Base-by-base conservation (phyloP, 30 jellyfish, hydroid and myxozoan species). In the Aurelia sp. region DNA sequence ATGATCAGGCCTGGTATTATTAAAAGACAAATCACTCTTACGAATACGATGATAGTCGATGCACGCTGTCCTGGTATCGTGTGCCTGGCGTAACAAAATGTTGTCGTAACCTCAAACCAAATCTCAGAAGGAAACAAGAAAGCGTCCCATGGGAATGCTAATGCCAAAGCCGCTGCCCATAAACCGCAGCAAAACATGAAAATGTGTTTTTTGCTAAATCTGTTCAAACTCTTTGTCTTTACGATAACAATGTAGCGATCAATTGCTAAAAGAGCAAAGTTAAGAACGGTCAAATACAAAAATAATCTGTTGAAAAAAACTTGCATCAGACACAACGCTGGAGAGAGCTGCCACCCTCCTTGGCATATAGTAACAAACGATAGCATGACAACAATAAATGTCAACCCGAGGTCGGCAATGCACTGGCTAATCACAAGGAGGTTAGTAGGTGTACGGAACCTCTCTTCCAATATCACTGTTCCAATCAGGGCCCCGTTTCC, bases 381-480 rank as follows among this genome's bases (percentile, higher is more conserved):
- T 64, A 78, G 59, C 22, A 59, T 61, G 68, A 65, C 52, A 27
- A 87, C 96, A n/a, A 59, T 66, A 4, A 87, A 76, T 9, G 88
- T 65, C 83, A 87, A 20, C 4, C 52, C 52, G 22, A 87, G 64
- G 68, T 87, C 96, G 33, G 65, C 88, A n/a, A 66, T 3, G 78
- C 91, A 87, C 44, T 87, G 96, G 70, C 91, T 81, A 16, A 79
- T 68, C 40, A 87, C 79, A 27, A 87, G 67, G 47, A 58, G 74
- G 71, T 87, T 87, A 20, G 89, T 78, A 13, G 91, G 88, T 18
- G 96, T 77, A 33, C 96, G 91, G 73, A 77, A 87, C 62, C 82
- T 59, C 58, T 61, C 68, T 41, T 87, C 88, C 27, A 71, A 50
- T 16, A 71, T 59, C 27, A 78, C 88, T 13, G 84, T 78, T 7